Evolutionary conservation across 2,888 invertebrate genomes (phyloP).

Genomic region (Synanthedon formicaeformis): DNA sequence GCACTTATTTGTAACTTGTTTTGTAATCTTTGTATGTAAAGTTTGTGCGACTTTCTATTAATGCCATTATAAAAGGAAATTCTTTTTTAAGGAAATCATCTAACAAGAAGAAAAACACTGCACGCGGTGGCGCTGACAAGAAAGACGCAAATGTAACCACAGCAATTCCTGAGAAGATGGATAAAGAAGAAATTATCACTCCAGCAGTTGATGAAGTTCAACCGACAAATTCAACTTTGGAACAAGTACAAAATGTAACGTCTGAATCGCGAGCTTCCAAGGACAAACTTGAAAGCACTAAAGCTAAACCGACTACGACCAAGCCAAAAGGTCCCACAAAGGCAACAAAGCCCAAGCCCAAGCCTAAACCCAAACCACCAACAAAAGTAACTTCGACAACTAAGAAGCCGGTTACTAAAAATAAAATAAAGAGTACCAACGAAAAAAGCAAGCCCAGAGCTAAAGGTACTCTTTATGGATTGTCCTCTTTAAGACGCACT

Average conservation of each 20-base stretch:
- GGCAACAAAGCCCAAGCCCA: slow-evolving; percentile 34
- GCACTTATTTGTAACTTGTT: no score
- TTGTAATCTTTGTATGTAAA: no score
- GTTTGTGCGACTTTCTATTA: no score
- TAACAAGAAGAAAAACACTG: slow-evolving; percentile 50
- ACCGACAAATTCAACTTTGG: slow-evolving; percentile 11
- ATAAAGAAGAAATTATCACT: slow-evolving; percentile 26
- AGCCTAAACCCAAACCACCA: slow-evolving; percentile 20
- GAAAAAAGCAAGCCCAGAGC: slow-evolving; percentile 73
- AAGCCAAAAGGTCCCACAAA: slow-evolving; percentile 27
- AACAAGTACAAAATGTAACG: slow-evolving; percentile 12
- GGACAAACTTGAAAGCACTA: slow-evolving; percentile 34
- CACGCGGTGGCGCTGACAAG: slow-evolving; percentile 29
- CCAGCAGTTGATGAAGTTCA: slow-evolving; percentile 22
- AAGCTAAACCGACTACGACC: slow-evolving; percentile 41
- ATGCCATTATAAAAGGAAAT: not conserved
- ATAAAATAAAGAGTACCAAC: slow-evolving; percentile 43
- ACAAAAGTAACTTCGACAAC: slow-evolving; percentile 26
- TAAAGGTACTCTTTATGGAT: slow-evolving; percentile 82
- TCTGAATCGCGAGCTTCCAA: slow-evolving; percentile 44
- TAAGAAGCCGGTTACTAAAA: slow-evolving; percentile 44
- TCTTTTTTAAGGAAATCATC: slow-evolving; percentile 40
- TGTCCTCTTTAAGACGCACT: slow-evolving; percentile 81
- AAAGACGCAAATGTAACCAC: slow-evolving; percentile 23
- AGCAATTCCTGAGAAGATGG: slow-evolving; percentile 23